Evolutionary conservation across 1,140 invertebrate species (phyloP), one percentile per base, ranked within the genome.

Genomic region (Streblospio benedicti): DNA sequence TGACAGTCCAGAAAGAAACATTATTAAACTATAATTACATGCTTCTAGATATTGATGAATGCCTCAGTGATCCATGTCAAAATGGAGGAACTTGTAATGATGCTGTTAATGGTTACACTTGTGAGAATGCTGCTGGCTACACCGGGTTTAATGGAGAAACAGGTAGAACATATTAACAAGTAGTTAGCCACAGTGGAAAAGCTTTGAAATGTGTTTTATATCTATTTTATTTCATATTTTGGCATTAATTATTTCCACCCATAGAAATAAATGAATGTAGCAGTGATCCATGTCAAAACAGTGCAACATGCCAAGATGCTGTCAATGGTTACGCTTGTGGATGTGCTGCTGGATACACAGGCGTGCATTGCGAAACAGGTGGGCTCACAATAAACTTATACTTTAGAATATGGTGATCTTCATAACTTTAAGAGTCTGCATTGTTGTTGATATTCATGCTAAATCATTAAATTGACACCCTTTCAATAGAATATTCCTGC

Each of bases 281-380:
- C 9, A 25, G 12, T 16, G 35, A n/a, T 53, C 57, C 52, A 4
- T 61, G 59, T 56, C 41, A 30, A n/a, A 57, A 62, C 27, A 43
- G 51, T 6, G 60, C 31, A 3, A 58, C 28, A 4, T 62, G 60
- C 30, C 32, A 27, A 1, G 59, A 61, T 41, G 25, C 14, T 23
- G 51, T 61, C 43, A 61, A 61, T 47, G 5, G 35, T 14, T 62
- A 58, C 32, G 31, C n/a, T 6, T 62, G 60, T 54, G 25, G 28
- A 3, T 62, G 60, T 49, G 31, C n/a, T 6, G 2, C 25, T 25
- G 54, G 54, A 20, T 62, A 52, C 45, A 32, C 44, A 25, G 60
- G 60, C 16, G 18, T 18, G 1, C 30, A 61, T 45, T 61, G 59
- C 31, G 59, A 35, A 20, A 52, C 57, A 53, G 56, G 61, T 62